phyloP scores from a whole-genome alignment of 2,888 invertebrate species.

The Cataglyphis cursor region DNA sequence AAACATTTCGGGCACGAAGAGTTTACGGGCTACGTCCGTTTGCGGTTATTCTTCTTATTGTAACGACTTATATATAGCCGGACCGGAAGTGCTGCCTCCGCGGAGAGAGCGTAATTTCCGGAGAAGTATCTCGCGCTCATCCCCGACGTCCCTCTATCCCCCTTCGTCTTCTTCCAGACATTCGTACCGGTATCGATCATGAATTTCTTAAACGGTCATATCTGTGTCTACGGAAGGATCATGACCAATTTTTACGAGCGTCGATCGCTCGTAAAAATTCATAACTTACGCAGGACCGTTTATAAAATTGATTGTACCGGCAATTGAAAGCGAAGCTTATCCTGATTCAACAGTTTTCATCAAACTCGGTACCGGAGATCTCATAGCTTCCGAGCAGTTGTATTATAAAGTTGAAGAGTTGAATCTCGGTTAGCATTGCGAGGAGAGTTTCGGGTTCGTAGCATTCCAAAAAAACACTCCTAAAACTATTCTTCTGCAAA shows the following conservation, averaged over 20 bases:
- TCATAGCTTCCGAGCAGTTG: neutral
- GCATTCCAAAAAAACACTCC: conserved; percentile 18
- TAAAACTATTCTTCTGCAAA: conserved; percentile 32
- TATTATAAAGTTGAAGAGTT: neutral
- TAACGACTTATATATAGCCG: conserved; percentile 73
- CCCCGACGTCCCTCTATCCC: conserved; percentile 22
- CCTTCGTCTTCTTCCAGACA: conserved; percentile 47
- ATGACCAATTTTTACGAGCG: conserved; percentile 67
- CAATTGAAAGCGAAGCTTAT: conserved; percentile 36
- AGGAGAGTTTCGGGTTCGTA: neutral
- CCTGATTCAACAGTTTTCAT: neutral
- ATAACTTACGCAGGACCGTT: conserved; percentile 54
- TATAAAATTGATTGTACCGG: conserved; percentile 54
- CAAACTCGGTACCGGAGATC: conserved; percentile 1
- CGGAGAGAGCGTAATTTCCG: conserved; percentile 82
- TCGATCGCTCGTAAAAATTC: conserved; percentile 63
- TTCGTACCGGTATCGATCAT: conserved; percentile 71
- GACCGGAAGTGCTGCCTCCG: conserved; percentile 77
- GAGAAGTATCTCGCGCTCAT: conserved; percentile 73
- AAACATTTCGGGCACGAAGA: conserved; percentile 49
- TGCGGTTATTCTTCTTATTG: conserved; percentile 50
- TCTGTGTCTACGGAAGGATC: conserved; percentile 39
- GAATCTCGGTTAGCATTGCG: neutral
- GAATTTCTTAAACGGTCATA: conserved; percentile 67
- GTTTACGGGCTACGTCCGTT: conserved; percentile 50